Conservation (phyloP, 2,888 invertebrate genomes). For the Orchestes rusci region DNA sequence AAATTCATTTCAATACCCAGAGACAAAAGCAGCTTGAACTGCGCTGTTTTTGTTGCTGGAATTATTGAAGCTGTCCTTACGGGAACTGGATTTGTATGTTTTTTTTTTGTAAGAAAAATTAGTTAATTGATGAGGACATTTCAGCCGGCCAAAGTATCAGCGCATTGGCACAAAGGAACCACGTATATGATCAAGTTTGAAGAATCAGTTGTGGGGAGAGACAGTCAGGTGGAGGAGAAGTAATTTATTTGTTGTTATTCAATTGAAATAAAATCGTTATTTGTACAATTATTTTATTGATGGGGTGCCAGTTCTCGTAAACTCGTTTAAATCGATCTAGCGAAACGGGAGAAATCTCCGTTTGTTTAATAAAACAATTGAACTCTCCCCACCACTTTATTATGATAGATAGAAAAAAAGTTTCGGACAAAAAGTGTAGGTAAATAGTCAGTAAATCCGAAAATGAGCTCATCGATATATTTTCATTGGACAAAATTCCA, state of each 20-base stretch:
- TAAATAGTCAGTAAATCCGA: too few relatives aligned
- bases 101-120: slow-evolving; percentile 1
- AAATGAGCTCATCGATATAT: too few relatives aligned
- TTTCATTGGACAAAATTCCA: too few relatives aligned
- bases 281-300: background rate
- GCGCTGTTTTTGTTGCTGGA: slow-evolving; percentile 97
- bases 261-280: background rate
- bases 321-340: too few relatives aligned
- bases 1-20: slow-evolving; percentile 96
- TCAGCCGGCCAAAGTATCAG: slow-evolving; percentile 95
- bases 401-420: too few relatives aligned
- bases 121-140: slow-evolving; percentile 37
- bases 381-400: too few relatives aligned
- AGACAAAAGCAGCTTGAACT: slow-evolving; percentile 95
- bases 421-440: too few relatives aligned
- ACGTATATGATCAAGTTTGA: slow-evolving; percentile 99
- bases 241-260: too few relatives aligned
- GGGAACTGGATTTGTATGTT: slow-evolving; percentile 90
- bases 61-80: slow-evolving; percentile 94
- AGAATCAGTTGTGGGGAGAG: slow-evolving; percentile 81
- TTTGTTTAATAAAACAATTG: too few relatives aligned
- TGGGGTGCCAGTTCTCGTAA: too few relatives aligned
- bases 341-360: too few relatives aligned
- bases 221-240: slow-evolving; percentile 86
- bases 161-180: slow-evolving; percentile 99